A percentile compares a stretch with the other conserved stretches of the same genome.
phyloP scores from a whole-genome alignment of 2,888 invertebrate genomes.

The Macrophya alboannulata region DNA sequence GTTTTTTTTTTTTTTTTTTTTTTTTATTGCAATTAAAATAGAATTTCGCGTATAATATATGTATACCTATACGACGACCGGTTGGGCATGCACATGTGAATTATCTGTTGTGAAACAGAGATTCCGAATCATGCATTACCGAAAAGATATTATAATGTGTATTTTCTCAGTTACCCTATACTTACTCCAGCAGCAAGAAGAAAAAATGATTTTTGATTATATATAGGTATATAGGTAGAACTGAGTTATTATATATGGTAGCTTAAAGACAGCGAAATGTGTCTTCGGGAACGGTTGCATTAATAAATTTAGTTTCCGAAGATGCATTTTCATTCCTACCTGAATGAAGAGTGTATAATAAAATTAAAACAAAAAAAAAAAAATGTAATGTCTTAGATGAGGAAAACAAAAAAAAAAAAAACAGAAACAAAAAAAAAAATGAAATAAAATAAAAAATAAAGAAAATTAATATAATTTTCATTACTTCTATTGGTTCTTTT shows the following conservation, averaged over 20 bases:
- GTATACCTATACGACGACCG: not conserved
- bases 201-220: conserved; percentile 2
- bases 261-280: conserved; percentile 39
- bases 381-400: conserved; percentile 38
- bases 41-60: not conserved
- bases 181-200: not conserved
- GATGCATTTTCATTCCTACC: conserved; percentile 27
- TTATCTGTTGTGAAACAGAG: not conserved
- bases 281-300: conserved; percentile 20
- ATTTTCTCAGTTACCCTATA: conserved; percentile 8
- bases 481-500: conserved; percentile 38
- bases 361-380: conserved; percentile 13
- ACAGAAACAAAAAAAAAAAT: not conserved
- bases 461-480: conserved; percentile 46
- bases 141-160: not conserved
- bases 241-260: conserved; percentile 3
- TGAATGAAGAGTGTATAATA: conserved; percentile 40
- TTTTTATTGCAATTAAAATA: not conserved
- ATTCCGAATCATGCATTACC: not conserved
- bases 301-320: conserved; percentile 23
- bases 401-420: conserved; percentile 14
- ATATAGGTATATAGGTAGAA: conserved; percentile 8
- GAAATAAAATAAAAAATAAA: conserved; percentile 17
- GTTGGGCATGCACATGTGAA: not conserved
- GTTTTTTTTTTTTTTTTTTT: no score